Evolutionary conservation across 2,113 vertebrate species (phyloP), one percentile per base, ranked within the genome.

Genomic region (Agapornis roseicollis): DNA sequence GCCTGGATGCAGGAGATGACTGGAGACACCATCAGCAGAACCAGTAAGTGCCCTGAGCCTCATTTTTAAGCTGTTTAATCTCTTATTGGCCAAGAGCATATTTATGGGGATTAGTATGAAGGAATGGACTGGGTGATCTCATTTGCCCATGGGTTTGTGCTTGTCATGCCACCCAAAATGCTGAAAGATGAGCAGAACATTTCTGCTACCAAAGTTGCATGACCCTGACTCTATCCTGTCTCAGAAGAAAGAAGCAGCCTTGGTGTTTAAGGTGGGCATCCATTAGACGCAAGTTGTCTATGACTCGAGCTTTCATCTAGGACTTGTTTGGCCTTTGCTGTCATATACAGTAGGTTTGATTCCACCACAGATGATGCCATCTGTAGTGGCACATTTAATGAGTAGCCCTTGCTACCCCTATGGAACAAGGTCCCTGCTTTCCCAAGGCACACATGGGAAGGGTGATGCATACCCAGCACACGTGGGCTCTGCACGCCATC

Each of bases 1-100:
- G 19, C 5, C 23, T 0, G 0, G 35, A 14, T 0, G 1, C 1
- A 42, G 53, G 25, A 39, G 46, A 1, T 24, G 44, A 55, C 31
- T 39, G 64, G 16, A 31, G 58, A 17, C 49, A 6, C 49, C 8
- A 2, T 6, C 0, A 42, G 41, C n/a, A 77, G 39, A 41, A 19
- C 39, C 69, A n/a, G n/a, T 1, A 10, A 77, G 19, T 37, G 68
- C 24, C 39, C 31, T 14, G 50, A 50, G n/a, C n/a, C 44, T 77
- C 58, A 13, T 46, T 52, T 47, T 47, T 14, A 37, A 22, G 8
- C 15, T 73, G 41, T 42, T 55, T 55, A 85, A 73, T 27, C 61
- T 47, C 41, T 33, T 68, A 25, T 15, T 50, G 65, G 58, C n/a
- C 52, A 82, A 29, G 10, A 49, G 9, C 2, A 1, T 37, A 63